Base-by-base conservation (phyloP, 1,140 invertebrate genomes). In the Microplitis mediator region DNA sequence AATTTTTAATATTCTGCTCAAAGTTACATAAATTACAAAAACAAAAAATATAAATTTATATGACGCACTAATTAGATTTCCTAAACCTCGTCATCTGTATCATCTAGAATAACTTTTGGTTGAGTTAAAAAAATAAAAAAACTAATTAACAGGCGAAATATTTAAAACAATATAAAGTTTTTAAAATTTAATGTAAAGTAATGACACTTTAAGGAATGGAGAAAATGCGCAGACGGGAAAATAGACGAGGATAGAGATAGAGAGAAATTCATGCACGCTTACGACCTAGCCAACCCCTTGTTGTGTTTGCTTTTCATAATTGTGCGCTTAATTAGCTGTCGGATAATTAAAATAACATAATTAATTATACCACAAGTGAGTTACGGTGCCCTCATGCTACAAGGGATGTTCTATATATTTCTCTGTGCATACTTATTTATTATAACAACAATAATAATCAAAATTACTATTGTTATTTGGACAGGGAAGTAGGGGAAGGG, bases 321-420 rank as follows among this genome's bases (percentile, higher is more conserved):
- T 80, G 76, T 76, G 74, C 76, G 79, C 79, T 77, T 80, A 78
- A 80, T 80, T 80, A 80, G 78, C 78, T 79, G 75, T 77, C 78
- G 61, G 78, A 79, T 80, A 80, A 79, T 80, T 78, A 78, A 80
- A 80, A 79, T 78, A 80, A 79, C 76, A 79, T 78, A 79, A 80
- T 80, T 80, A 80, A 80, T 79, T 80, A 79, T 79, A 69, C 71
- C 74, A 69, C 35, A 71, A 67, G 68, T 71, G 63, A 70, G 35
- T 69, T 69, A 68, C 45, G 66, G 56, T 16, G 39, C 39, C 39
- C 61, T 36, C 16, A 50, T 39, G 50, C n/a, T n/a, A 32, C 62
- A 56, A 54, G 52, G 52, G 66, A 69, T 69, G 61, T 51, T 50
- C 23, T 23, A 11, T 13, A 51, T 23, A 16, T 11, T 16, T 9